Conservation (phyloP, 2,888 invertebrate genomes). For the Ophion ventricosus region DNA sequence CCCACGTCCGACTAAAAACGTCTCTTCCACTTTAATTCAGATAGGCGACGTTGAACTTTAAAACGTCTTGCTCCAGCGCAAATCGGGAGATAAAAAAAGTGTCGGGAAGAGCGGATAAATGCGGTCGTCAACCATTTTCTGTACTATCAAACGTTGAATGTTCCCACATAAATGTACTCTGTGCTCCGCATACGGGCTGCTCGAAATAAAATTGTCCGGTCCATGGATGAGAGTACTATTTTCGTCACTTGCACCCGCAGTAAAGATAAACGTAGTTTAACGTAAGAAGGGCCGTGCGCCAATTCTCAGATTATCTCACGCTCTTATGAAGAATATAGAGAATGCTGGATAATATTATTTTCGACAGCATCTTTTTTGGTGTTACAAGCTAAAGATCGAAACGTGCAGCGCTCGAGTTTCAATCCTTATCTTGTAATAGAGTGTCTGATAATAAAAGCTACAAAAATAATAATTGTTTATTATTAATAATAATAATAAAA, state of each 20-base stretch:
- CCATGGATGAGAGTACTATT: neutral
- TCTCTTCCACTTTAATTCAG: conserved; percentile 60
- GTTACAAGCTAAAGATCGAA: no score
- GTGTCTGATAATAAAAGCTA: no score
- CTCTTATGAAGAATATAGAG: neutral
- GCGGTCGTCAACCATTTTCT: conserved; percentile 43
- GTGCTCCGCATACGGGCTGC: neutral
- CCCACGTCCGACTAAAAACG: conserved; percentile 42
- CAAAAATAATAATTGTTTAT: no score
- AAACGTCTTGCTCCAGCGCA: conserved; percentile 51
- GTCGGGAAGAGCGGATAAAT: conserved; percentile 41
- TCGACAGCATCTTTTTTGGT: no score
- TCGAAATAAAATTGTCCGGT: conserved; percentile 11
- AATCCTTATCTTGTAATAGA: no score
- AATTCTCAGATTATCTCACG: no score
- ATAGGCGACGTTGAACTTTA: conserved; percentile 46
- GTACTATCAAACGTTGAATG: conserved; percentile 64
- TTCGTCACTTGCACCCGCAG: neutral
- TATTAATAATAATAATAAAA: no score
- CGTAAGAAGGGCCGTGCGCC: no score
- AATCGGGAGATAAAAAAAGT: conserved; percentile 38
- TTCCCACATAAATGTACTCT: conserved; percentile 45
- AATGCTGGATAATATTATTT: neutral
- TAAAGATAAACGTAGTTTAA: no score
- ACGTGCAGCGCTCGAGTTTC: no score